Evolutionary conservation across 1,140 invertebrate species (phyloP), one percentile per base, ranked within the genome.

Genomic region (Drosophila arizonae): DNA sequence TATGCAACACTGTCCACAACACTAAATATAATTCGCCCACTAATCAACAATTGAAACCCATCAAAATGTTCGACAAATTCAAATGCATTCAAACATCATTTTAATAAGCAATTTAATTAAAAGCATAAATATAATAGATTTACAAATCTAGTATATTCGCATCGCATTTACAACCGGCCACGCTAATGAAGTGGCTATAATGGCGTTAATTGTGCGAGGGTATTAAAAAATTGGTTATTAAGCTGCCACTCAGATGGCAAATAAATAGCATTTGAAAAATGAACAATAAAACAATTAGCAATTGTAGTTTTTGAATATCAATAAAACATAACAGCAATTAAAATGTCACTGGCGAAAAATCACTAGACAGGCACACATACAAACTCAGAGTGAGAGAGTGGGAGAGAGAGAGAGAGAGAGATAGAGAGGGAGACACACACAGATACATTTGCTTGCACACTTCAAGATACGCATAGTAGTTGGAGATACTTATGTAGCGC

Each of bases 281-380:
- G 24, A 82, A 87, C 84, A 87, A 87, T 87, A 87, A 87, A 87
- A 87, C 82, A 87, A 87, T 87, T 87, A 87, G 84, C 84, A 82
- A 71, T 79, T 88, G 76, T 87, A 79, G 72, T 87, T 82, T 87
- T 88, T 79, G 82, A 88, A 82, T 86, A 86, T 86, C 82, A 86
- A 86, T 87, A 87, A 86, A 87, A 88, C 84, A 87, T 88, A 87
- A 72, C 82, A 82, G 72, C 84, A 87, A 87, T 87, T 87, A 87
- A 87, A 87, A 88, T 87, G 84, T 87, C 84, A 87, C 79, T 87
- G 79, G 72, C 78, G 72, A 87, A 87, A 85, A 88, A 84, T 80
- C 80, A 73, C 73, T 58, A 64, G 61, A 52, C 17, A 60, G 39
- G 72, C 48, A 48, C 43, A 74, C 41, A 72, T 5, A 50, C 57